Evolutionary conservation across 1,140 invertebrate genomes (phyloP).

Genomic region (Palaemon carinicauda): DNA sequence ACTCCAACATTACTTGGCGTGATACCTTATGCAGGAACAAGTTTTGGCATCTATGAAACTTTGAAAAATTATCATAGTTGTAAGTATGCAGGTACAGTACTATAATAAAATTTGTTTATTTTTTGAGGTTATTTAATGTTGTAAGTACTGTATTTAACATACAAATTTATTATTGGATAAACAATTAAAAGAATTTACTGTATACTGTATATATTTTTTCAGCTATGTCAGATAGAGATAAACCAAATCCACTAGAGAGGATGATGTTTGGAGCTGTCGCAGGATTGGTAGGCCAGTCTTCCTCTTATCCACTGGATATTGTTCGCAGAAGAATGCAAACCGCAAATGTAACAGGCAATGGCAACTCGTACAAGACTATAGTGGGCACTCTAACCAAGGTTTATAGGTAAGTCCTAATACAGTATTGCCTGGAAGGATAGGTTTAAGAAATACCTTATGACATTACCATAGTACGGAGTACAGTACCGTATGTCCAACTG

Average conservation of each 20-base stretch:
- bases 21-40: conserved; percentile 95
- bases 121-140: background rate
- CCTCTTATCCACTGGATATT: conserved; percentile 95
- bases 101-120: background rate
- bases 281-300: conserved; percentile 92
- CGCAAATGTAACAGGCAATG: conserved; percentile 69
- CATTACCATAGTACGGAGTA: too few species aligned
- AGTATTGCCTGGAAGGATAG: too few species aligned
- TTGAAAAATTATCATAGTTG: conserved; percentile 84
- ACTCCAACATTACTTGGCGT: conserved; percentile 91
- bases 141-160: background rate
- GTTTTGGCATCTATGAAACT: conserved; percentile 97
- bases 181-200: background rate
- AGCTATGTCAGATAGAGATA: conserved; percentile 32
- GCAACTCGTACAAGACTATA: conserved; percentile 73
- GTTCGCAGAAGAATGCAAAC: conserved; percentile 87
- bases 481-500: too few species aligned
- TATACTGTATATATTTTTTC: background rate
- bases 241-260: conserved; percentile 71
- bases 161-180: too few species aligned
- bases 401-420: conserved; percentile 67
- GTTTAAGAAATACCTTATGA: too few species aligned
- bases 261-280: conserved; percentile 85
- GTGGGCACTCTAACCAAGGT: conserved; percentile 72
- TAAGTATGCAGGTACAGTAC: too few species aligned